Base-by-base conservation (phyloP, 2,888 invertebrate genomes). In the Lottia scabra region DNA sequence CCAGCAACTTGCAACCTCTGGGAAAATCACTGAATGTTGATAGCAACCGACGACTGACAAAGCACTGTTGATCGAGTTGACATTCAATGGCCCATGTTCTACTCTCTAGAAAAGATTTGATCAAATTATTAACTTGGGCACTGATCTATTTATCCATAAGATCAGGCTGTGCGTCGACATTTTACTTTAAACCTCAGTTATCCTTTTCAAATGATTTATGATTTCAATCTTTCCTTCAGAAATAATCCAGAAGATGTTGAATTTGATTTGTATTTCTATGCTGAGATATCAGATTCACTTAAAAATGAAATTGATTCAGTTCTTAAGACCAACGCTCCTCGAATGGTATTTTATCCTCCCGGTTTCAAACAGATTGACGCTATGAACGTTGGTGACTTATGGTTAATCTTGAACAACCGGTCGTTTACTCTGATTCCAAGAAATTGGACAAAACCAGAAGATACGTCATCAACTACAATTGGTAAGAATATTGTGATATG, bases 251-350 rank as follows among this genome's bases (percentile, higher is more conserved):
- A 66, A 43, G 44, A 45, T 43, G 43, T 66, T 16, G 45, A 43
- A 13, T 66, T 66, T 43, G 66, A 43, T 19, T 23, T 66, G 5
- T 66, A 66, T 45, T 66, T 66, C 23, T 66, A 66, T 45, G 43
- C 44, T 12, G 66, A 66, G 43, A 66, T 66, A 45, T 66, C 66
- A 12, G 66, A 66, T 45, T 43, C 23, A 23, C 19, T 66, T 3
- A 30, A 66, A 66, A 16, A 66, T 43, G 66, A 66, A 15, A 43
- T 66, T 15, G 23, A 15, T 23, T 43, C n/a, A n/a, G 66, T 66
- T 43, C 23, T 66, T 15, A 23, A 66, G 23, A n/a, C 38, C n/a
- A 43, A 43, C 8, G 66, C 66, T 43, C 66, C 66, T 16, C 38
- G 43, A 8, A 16, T 19, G 43, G 45, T 23, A 1, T 66, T 66